A percentile compares a stretch with the other conserved stretches of the same genome.
phyloP scores from a whole-genome alignment of 2,797 vertebrate species.

The Philypnodon macrostomus region DNA sequence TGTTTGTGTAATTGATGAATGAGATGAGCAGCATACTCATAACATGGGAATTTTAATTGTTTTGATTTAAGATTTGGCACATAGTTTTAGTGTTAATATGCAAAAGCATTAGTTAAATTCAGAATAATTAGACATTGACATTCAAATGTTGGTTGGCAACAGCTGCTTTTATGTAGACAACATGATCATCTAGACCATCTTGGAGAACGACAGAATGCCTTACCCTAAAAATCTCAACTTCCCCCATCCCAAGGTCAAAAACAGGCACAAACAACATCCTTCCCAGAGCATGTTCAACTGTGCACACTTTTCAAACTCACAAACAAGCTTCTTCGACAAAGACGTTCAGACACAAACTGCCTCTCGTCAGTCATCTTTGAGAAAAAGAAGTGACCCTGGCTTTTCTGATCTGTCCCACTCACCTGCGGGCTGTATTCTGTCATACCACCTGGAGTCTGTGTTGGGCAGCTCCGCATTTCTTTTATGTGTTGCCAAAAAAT shows the following conservation, averaged over 20 bases:
- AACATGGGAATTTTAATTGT: neutral
- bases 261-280: conserved; percentile 12
- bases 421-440: conserved; percentile 56
- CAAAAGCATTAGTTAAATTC: neutral
- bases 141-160: neutral
- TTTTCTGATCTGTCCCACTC: conserved; percentile 49
- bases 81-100: neutral
- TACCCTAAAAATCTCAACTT: neutral
- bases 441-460: conserved; percentile 49
- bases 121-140: neutral
- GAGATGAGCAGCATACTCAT: neutral
- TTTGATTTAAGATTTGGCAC: conserved; percentile 3
- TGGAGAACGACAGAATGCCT: neutral
- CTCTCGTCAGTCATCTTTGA: conserved; percentile 35
- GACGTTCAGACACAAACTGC: conserved; percentile 20
- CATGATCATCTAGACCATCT: too few species aligned
- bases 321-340: conserved; percentile 26
- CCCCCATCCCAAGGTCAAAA: conserved; percentile 28
- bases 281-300: neutral
- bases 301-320: conserved; percentile 22
- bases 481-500: conserved; percentile 21
- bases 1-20: conserved; percentile 3
- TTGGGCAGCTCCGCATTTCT: conserved; percentile 14
- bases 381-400: conserved; percentile 37
- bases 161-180: too few species aligned